A percentile compares a stretch with the other conserved stretches of the same genome.
These are phyloP conservation scores for Amblyopsis rosae DNA, from an alignment of 2,113 vertebrate genomes.

Conservation along the genomic window DNA sequence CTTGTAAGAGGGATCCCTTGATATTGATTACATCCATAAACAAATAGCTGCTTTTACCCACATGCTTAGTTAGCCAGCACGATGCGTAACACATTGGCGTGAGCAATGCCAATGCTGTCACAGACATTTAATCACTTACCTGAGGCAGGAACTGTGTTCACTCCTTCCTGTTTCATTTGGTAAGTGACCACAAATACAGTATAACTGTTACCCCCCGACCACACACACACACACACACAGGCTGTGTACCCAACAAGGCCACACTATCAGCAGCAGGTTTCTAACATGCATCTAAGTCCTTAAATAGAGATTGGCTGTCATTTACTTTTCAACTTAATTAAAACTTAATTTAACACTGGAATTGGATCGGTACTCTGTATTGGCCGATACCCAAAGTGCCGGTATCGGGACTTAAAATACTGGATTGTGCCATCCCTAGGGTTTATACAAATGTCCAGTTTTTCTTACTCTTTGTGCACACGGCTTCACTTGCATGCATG, in stretches of 20 bases:
- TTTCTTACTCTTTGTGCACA: too few relatives aligned
- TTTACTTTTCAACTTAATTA: too few relatives aligned
- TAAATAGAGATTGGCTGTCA: too few relatives aligned
- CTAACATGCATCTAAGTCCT: too few relatives aligned
- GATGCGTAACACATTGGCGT: too few relatives aligned
- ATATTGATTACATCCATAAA: too few relatives aligned
- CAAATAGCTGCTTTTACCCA: not conserved
- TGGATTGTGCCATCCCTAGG: too few relatives aligned
- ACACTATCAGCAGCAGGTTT: too few relatives aligned
- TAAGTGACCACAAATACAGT: constrained; percentile 71
- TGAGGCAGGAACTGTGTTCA: constrained; percentile 54
- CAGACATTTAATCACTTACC: not conserved
- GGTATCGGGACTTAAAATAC: too few relatives aligned
- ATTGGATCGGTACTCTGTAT: constrained; percentile 3
- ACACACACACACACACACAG: constrained; percentile 19
- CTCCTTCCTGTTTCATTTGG: constrained; percentile 83
- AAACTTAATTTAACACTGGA: too few relatives aligned
- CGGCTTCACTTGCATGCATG: constrained; percentile 55
- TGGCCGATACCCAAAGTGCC: too few relatives aligned
- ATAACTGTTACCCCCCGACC: constrained; percentile 47
- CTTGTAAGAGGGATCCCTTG: not conserved
- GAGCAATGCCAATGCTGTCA: not conserved
- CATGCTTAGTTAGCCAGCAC: not conserved
- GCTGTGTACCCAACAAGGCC: constrained; percentile 8
- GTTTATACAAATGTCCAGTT: too few relatives aligned